Percentiles rank a stretch among this genome's conserved stretches.
These are phyloP conservation scores for Iguana delicatissima DNA, from an alignment of 2,797 vertebrate genomes.

Conservation along the genomic window DNA sequence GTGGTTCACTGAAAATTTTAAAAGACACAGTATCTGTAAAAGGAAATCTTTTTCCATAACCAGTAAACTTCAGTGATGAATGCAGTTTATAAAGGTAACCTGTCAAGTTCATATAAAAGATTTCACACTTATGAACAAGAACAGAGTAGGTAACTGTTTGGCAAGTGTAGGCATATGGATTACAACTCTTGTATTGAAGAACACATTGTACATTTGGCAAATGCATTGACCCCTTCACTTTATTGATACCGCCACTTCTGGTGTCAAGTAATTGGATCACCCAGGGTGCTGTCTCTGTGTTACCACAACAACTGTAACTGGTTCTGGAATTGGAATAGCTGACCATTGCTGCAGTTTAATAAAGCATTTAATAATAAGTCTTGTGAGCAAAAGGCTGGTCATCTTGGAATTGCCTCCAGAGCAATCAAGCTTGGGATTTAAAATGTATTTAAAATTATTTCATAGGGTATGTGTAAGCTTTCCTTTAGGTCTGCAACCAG, in stretches of 20 bases:
- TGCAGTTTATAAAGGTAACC: slow-evolving; percentile 52
- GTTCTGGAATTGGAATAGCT: slow-evolving; percentile 54
- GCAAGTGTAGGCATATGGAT: slow-evolving; percentile 63
- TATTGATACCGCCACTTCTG: slow-evolving; percentile 54
- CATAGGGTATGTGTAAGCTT: slow-evolving; percentile 30
- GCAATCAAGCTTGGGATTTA: slow-evolving; percentile 43
- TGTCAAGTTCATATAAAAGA: slow-evolving; percentile 40
- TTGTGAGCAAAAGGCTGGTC: slow-evolving; percentile 19
- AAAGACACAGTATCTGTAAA: slow-evolving; percentile 37
- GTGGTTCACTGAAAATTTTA: slow-evolving; percentile 46
- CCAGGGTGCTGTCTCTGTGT: slow-evolving; percentile 49
- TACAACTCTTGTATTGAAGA: slow-evolving; percentile 48
- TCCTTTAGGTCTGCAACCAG: slow-evolving; percentile 27
- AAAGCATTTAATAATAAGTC: not conserved
- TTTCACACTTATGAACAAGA: slow-evolving; percentile 50
- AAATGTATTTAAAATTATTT: slow-evolving; percentile 38
- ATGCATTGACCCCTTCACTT: slow-evolving; percentile 41
- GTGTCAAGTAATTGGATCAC: slow-evolving; percentile 46
- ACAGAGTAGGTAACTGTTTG: slow-evolving; percentile 7
- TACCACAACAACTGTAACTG: slow-evolving; percentile 34
- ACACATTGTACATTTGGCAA: slow-evolving; percentile 68
- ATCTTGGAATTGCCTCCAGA: slow-evolving; percentile 35
- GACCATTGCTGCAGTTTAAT: slow-evolving; percentile 31
- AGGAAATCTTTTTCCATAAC: slow-evolving; percentile 44
- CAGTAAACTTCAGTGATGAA: slow-evolving; percentile 54